These are phyloP conservation scores for Lanistes nyassanus DNA, from an alignment of 1,140 invertebrate genomes.

Conservation along the genomic window DNA sequence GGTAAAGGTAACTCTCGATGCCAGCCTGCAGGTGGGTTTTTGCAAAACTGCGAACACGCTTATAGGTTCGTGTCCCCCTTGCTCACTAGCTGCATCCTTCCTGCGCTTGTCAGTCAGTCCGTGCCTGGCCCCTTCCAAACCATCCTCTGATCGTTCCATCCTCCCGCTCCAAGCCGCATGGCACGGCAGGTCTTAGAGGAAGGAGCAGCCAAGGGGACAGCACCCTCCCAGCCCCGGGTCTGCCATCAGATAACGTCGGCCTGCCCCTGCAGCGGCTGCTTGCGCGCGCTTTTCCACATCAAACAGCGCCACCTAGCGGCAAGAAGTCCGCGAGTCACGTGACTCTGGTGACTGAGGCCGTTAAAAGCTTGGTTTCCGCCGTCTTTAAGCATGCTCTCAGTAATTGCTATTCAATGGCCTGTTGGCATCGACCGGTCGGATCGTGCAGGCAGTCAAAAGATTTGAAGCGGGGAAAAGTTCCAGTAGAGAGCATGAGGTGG, in stretches of 20 bases:
- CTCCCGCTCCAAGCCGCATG: too few relatives aligned
- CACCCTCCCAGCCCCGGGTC: too few relatives aligned
- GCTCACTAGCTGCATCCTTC: too few relatives aligned
- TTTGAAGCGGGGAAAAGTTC: neutral
- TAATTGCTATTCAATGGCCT: slow-evolving; percentile 27
- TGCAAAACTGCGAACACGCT: too few relatives aligned
- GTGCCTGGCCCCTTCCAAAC: neutral
- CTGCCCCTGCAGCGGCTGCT: too few relatives aligned
- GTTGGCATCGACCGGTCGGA: slow-evolving; percentile 4
- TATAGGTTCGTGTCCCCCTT: too few relatives aligned
- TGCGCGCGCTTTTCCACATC: neutral
- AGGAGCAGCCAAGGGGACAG: too few relatives aligned
- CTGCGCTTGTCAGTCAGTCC: too few relatives aligned
- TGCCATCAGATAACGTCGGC: too few relatives aligned
- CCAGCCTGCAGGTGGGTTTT: too few relatives aligned
- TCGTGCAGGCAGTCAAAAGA: slow-evolving; percentile 13
- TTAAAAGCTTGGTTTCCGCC: slow-evolving; percentile 30
- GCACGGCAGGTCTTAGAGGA: too few relatives aligned
- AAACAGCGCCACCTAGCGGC: slow-evolving; percentile 23
- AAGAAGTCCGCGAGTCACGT: slow-evolving; percentile 23
- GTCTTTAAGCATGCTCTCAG: slow-evolving; percentile 27
- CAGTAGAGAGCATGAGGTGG: neutral
- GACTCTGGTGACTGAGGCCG: slow-evolving; percentile 16
- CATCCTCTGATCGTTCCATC: neutral
- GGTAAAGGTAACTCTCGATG: too few relatives aligned